Evolutionary conservation across 2,113 vertebrate species (phyloP).

Genomic region (Ranitomeya imitator): DNA sequence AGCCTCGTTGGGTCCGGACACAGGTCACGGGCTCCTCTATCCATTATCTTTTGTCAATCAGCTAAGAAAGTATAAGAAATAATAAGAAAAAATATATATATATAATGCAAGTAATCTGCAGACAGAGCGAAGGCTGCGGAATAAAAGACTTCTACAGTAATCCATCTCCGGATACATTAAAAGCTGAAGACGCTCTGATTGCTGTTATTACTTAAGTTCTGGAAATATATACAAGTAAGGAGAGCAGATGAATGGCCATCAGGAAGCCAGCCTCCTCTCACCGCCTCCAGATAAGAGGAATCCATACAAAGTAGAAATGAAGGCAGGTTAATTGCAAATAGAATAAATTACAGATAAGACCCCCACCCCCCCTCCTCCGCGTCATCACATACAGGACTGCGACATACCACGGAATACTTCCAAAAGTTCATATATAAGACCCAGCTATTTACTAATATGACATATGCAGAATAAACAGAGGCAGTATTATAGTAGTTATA

Average conservation of each 20-base stretch:
- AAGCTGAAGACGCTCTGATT: neutral
- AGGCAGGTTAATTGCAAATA: slow-evolving; percentile 23
- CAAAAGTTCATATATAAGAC: too few species aligned
- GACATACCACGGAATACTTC: neutral
- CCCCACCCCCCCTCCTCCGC: neutral
- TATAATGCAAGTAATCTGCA: neutral
- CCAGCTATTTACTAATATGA: neutral
- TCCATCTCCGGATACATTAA: neutral
- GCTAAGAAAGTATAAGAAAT: neutral
- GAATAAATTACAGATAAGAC: slow-evolving; percentile 11
- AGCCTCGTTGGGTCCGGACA: slow-evolving; percentile 8
- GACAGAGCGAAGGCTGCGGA: neutral
- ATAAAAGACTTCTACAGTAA: neutral
- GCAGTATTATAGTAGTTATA: neutral
- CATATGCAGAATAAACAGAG: too few species aligned
- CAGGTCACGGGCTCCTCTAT: slow-evolving; percentile 39
- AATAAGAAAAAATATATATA: neutral
- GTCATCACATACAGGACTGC: neutral
- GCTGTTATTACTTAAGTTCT: neutral
- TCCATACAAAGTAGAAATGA: slow-evolving; percentile 34
- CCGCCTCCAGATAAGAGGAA: slow-evolving; percentile 28
- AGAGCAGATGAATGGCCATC: neutral
- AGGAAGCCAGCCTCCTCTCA: neutral
- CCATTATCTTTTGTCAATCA: slow-evolving; percentile 25
- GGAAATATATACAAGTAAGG: neutral